These are phyloP conservation scores for Scarus forsteni DNA, from an alignment of 2,797 vertebrate species.

Conservation along the genomic window DNA sequence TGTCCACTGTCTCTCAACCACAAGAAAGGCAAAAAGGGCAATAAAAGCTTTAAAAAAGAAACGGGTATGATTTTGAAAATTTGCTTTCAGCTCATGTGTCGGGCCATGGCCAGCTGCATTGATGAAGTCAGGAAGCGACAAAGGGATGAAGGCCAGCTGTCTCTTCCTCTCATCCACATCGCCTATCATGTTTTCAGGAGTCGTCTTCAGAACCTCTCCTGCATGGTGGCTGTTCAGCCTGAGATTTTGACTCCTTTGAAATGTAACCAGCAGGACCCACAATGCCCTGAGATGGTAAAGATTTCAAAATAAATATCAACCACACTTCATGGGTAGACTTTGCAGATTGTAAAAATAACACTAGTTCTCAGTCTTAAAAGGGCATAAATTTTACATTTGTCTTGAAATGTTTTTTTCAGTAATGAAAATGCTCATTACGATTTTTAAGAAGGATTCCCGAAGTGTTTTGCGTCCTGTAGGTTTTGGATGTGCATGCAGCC, in stretches of 20 bases:
- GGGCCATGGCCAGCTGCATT: slow-evolving; percentile 49
- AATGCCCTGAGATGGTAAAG: slow-evolving; percentile 58
- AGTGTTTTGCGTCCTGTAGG: slow-evolving; percentile 27
- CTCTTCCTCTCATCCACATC: slow-evolving; percentile 45
- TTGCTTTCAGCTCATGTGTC: slow-evolving; percentile 43
- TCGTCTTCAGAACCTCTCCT: slow-evolving; percentile 77
- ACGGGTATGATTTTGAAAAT: background rate
- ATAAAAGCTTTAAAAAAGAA: too few species aligned
- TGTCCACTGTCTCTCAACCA: too few species aligned
- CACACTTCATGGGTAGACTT: background rate
- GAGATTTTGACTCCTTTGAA: slow-evolving; percentile 30
- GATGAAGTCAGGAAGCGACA: slow-evolving; percentile 30
- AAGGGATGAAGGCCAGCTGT: slow-evolving; percentile 9
- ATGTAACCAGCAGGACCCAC: slow-evolving; percentile 15
- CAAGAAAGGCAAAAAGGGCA: too few species aligned
- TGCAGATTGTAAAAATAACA: background rate
- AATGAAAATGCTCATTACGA: background rate
- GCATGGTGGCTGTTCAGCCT: slow-evolving; percentile 49
- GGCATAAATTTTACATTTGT: too few species aligned
- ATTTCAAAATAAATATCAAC: slow-evolving; percentile 3
- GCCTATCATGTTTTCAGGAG: slow-evolving; percentile 34
- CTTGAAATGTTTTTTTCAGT: too few species aligned
- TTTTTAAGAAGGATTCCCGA: background rate
- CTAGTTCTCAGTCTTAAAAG: background rate
- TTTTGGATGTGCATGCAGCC: slow-evolving; percentile 54